Conservation (phyloP, 2,888 invertebrate genomes). For the Cataglyphis albicans region DNA sequence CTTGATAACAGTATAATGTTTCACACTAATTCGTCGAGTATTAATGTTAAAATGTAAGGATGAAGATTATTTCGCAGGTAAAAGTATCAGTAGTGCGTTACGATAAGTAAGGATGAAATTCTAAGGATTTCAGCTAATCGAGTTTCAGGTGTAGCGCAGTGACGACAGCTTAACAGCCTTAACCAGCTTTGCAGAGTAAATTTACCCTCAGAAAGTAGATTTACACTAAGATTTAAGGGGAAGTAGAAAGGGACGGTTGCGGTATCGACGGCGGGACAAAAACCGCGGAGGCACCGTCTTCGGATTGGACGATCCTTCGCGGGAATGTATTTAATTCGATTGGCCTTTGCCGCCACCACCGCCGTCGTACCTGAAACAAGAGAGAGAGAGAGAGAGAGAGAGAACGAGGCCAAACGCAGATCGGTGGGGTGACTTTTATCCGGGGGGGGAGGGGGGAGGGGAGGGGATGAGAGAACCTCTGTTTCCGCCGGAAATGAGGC, state of each 20-base stretch:
- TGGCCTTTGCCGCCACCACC: constrained; percentile 75
- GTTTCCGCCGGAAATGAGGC: constrained; percentile 85
- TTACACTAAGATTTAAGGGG: constrained; percentile 47
- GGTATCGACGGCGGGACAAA: constrained; percentile 61
- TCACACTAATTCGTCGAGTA: not conserved
- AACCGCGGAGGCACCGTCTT: constrained; percentile 53
- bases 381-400: not conserved
- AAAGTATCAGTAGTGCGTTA: constrained; percentile 28
- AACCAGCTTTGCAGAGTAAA: constrained; percentile 47
- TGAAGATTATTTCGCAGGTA: not conserved
- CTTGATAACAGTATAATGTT: not conserved
- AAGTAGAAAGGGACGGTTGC: constrained; percentile 51
- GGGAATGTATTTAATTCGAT: constrained; percentile 83
- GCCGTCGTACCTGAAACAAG: constrained; percentile 61
- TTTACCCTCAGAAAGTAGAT: constrained; percentile 53
- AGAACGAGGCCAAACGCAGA: constrained; percentile 24
- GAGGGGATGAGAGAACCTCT: constrained; percentile 78
- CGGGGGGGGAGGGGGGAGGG: constrained; percentile 65
- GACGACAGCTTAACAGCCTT: constrained; percentile 48
- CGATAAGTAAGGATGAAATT: constrained; percentile 23
- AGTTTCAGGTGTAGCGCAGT: constrained; percentile 45
- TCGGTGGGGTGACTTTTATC: constrained; percentile 55
- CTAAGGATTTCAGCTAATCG: constrained; percentile 31
- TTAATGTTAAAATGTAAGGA: not conserved
- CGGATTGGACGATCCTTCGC: constrained; percentile 73